Conservation (phyloP, 1,140 invertebrate species). For the Dysdera silvatica region DNA sequence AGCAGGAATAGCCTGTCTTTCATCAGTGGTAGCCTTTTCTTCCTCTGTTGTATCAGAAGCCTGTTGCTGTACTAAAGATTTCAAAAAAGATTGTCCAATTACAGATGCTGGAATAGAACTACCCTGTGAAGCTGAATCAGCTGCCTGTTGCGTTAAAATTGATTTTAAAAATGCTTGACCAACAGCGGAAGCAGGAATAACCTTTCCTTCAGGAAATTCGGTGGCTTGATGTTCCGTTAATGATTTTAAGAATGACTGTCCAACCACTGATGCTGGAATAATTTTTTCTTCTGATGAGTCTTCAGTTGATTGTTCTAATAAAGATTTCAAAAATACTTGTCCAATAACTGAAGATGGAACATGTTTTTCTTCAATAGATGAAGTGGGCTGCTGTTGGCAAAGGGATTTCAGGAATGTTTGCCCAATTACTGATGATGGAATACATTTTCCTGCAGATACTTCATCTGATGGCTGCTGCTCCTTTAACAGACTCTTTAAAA, state of each 20-base stretch:
- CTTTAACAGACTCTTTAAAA: conserved; percentile 14
- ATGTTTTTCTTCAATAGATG: not conserved
- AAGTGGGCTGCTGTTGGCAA: no score
- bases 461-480: no score
- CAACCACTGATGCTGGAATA: conserved; percentile 20
- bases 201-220: no score
- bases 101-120: conserved; percentile 15
- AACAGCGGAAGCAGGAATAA: no score
- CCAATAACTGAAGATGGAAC: conserved; percentile 18
- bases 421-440: not conserved
- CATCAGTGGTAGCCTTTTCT: no score
- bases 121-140: not conserved
- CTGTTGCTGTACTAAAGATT: conserved; percentile 6
- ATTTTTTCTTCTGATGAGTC: not conserved
- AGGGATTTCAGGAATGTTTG: not conserved
- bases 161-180: conserved; percentile 22
- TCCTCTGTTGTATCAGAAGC: no score
- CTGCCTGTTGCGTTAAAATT: not conserved
- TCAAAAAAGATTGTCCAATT: conserved; percentile 20
- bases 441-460: not conserved
- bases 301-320: not conserved
- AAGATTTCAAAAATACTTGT: conserved; percentile 16
- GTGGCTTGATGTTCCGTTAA: conserved; percentile 1
- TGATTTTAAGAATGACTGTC: conserved; percentile 20
- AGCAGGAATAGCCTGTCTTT: conserved; percentile 10